These are phyloP conservation scores for Cavia porcellus DNA, from an alignment of 2,113 vertebrate genomes.

Conservation along the genomic window DNA sequence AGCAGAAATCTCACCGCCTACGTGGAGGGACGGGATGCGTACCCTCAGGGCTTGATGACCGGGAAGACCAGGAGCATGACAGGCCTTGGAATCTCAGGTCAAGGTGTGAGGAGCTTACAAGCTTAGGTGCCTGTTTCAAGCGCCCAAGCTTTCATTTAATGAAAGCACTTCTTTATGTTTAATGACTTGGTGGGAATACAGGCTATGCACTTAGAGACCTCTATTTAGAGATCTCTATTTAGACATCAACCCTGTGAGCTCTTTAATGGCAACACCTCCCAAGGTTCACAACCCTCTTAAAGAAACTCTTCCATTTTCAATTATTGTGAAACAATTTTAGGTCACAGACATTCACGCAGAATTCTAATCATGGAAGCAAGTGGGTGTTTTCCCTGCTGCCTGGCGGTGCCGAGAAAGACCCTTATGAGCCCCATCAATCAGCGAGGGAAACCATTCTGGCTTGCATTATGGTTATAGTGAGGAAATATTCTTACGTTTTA, in stretches of 20 bases:
- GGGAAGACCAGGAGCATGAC: background rate
- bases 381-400: slow-evolving; percentile 66
- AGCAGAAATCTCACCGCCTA: background rate
- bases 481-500: slow-evolving; percentile 79
- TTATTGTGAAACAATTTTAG: slow-evolving; percentile 78
- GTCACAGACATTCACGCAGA: slow-evolving; percentile 66
- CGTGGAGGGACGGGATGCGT: background rate
- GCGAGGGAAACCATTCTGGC: slow-evolving; percentile 60
- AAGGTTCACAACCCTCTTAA: slow-evolving; percentile 66
- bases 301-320: slow-evolving; percentile 78
- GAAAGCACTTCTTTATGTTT: slow-evolving; percentile 68
- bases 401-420: slow-evolving; percentile 66
- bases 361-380: slow-evolving; percentile 78
- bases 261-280: slow-evolving; percentile 56
- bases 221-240: slow-evolving; percentile 53
- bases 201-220: background rate
- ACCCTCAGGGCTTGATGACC: background rate
- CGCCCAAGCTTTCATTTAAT: slow-evolving; percentile 42
- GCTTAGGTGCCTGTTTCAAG: background rate
- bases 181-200: background rate
- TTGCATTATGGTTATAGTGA: slow-evolving; percentile 71
- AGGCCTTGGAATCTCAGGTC: background rate
- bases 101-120: background rate
- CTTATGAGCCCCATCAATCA: slow-evolving; percentile 78
- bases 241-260: background rate